Evolutionary conservation across 2,113 vertebrate species (phyloP).

Genomic region (Emydocephalus ijimae): DNA sequence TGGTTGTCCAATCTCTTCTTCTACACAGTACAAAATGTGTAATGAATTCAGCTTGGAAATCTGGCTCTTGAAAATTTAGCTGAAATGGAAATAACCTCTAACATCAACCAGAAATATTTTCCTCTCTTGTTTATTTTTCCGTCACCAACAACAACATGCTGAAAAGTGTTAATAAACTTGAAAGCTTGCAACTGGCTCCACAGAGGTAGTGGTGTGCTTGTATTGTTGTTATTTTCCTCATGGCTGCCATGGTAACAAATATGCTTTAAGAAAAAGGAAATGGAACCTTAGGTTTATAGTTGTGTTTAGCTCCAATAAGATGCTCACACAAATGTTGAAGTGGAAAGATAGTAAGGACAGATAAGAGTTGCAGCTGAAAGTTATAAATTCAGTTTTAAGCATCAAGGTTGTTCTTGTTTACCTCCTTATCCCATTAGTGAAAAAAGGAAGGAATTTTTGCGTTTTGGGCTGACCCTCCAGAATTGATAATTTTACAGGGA

Average conservation of each 20-base stretch:
- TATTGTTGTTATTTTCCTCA: background rate
- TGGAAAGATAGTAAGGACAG: background rate
- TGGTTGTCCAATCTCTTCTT: background rate
- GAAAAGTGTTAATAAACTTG: background rate
- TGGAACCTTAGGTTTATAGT: background rate
- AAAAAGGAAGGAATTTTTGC: background rate
- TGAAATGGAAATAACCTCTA: background rate
- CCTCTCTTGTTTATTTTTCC: background rate
- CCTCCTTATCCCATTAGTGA: background rate
- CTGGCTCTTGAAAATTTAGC: background rate
- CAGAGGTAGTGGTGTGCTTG: background rate
- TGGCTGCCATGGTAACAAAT: background rate
- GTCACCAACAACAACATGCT: background rate
- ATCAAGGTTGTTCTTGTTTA: background rate
- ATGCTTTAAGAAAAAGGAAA: background rate
- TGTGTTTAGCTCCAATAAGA: background rate
- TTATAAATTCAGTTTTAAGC: background rate
- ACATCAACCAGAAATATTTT: background rate
- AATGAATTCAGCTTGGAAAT: background rate
- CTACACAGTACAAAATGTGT: background rate
- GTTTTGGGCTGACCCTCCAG: background rate
- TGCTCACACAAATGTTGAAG: background rate
- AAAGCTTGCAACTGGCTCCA: background rate
- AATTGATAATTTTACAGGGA: background rate
- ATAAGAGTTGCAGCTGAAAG: background rate